Evolutionary conservation across 2,888 invertebrate species (phyloP), one percentile per base, ranked within the genome.

Genomic region (Caenorhabditis afra): DNA sequence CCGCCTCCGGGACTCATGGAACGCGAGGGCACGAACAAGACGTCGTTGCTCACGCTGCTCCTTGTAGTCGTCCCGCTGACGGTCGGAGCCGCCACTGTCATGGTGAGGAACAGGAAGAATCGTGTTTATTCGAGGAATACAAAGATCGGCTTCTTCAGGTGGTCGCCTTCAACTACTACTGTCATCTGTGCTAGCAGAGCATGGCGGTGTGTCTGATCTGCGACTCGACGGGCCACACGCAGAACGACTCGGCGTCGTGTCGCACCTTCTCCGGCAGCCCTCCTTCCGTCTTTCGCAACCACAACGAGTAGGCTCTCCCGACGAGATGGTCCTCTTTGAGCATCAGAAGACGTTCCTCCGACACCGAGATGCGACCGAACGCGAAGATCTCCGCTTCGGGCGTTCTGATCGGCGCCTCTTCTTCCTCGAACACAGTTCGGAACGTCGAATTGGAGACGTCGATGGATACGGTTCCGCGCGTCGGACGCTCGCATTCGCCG

Each of bases 161-260:
- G 8, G 88, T 90, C 20, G 85, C 89, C 7, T 84, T 89, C 83
- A 90, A 90, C 78, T 90, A 89, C 79, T 90, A 90, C 84, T 89
- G 90, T 77, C 89, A 90, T 79, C 81, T 90, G 39, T 86, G 87
- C 66, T 87, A 83, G 57, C 77, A 77, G 45, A 77, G 58, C 77
- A 77, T 77, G 41, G 49, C 68, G n/a, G 68, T 68, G 11, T 65
- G 41, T 14, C 81, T 52, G 29, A 83, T 82, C 35, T 85, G 84
- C 22, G 81, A 62, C n/a, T 61, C 70, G n/a, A 75, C 47, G 22
- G 85, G 85, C 77, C 84, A 81, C 14, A 85, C 78, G 67, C 85
- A 85, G 47, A 68, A 84, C 39, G 61, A 57, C 16, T 68, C 79
- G 29, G 70, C 68, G 18, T 82, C 84, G 18, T 66, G 47, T 29